A percentile compares a stretch with the other conserved stretches of the same genome.
These are phyloP conservation scores for Noctua fimbriata DNA, from an alignment of 2,888 invertebrate species.

Conservation along the genomic window DNA sequence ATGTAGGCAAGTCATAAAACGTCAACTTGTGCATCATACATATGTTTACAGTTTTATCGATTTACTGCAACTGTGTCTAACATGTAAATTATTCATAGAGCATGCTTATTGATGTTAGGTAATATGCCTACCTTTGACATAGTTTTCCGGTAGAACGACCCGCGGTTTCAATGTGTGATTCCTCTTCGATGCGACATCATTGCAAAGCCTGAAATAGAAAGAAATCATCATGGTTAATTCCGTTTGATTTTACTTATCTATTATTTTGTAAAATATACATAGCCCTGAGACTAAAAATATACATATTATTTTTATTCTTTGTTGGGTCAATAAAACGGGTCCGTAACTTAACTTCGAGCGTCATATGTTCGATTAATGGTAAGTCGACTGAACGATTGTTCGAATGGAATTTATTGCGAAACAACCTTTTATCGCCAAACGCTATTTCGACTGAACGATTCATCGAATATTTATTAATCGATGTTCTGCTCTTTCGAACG, in stretches of 20 bases:
- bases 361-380: too few species aligned
- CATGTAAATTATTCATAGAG: slow-evolving; percentile 32
- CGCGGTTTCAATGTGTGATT: slow-evolving; percentile 92
- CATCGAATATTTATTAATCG: too few species aligned
- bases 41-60: slow-evolving; percentile 33
- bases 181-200: slow-evolving; percentile 88
- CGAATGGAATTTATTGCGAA: too few species aligned
- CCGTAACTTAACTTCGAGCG: too few species aligned
- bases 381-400: too few species aligned
- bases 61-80: slow-evolving; percentile 21
- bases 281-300: too few species aligned
- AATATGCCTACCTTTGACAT: slow-evolving; percentile 92
- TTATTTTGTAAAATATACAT: too few species aligned
- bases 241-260: background rate
- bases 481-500: too few species aligned
- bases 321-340: background rate
- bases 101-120: slow-evolving; percentile 23
- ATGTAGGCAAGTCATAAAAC: background rate
- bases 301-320: background rate
- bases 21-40: background rate
- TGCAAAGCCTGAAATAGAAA: slow-evolving; percentile 85
- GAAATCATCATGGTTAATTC: slow-evolving; percentile 10
- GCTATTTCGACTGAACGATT: too few species aligned
- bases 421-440: too few species aligned
- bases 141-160: slow-evolving; percentile 93